Conservation (phyloP, 2,888 invertebrate species). For the Chironomus tentans region DNA sequence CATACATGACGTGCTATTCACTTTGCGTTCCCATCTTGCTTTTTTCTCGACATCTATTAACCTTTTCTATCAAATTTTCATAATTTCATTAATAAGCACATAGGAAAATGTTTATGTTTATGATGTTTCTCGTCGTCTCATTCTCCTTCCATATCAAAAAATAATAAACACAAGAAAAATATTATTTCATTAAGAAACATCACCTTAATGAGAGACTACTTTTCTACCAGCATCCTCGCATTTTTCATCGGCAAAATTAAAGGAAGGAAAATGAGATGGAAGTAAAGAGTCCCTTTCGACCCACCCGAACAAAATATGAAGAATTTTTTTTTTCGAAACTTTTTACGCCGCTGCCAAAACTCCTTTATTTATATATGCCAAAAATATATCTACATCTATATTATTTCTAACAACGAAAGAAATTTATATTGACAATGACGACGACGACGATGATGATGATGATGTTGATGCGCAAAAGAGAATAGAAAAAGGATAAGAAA, state of each 20-base stretch:
- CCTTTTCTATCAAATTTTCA: neutral
- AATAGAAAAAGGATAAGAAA: neutral
- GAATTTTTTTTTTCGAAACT: neutral
- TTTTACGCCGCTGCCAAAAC: neutral
- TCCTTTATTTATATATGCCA: constrained; percentile 9
- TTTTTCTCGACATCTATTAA: too few species aligned
- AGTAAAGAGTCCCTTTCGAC: too few species aligned
- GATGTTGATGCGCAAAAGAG: neutral
- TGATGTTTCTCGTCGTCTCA: neutral
- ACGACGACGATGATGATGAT: neutral
- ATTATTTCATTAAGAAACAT: neutral
- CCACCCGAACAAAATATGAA: neutral
- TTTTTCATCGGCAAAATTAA: too few species aligned
- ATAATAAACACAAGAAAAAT: neutral
- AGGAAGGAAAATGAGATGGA: too few species aligned
- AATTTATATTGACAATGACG: too few species aligned
- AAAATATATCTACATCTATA: neutral
- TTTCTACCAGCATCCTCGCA: too few species aligned
- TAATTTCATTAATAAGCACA: neutral
- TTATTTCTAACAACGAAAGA: neutral
- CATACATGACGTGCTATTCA: neutral
- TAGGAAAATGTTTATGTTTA: neutral
- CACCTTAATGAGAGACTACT: neutral
- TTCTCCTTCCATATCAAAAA: too few species aligned
- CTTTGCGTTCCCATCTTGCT: too few species aligned